Evolutionary conservation across 2,888 invertebrate species (phyloP).

Genomic region (Euzophera pinguis): DNA sequence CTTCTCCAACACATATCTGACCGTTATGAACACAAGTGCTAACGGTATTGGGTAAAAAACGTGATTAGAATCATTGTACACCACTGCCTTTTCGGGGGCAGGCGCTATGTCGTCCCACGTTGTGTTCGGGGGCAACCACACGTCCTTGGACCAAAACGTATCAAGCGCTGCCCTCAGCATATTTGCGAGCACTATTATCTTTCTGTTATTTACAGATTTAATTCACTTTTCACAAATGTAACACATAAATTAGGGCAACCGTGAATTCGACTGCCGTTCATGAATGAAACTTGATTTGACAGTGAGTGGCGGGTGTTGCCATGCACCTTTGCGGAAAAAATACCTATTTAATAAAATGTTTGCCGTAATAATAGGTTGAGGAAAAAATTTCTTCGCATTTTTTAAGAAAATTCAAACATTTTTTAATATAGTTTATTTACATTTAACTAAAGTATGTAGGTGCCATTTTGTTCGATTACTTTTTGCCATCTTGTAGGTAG

Average conservation of each 20-base stretch:
- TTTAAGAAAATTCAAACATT: too few relatives aligned
- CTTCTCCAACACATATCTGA: constrained; percentile 92
- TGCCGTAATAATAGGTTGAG: too few relatives aligned
- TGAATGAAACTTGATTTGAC: constrained; percentile 9
- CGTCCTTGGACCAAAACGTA: constrained; percentile 88
- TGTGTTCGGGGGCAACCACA: constrained; percentile 96
- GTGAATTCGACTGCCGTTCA: constrained; percentile 8
- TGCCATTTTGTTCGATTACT: too few relatives aligned
- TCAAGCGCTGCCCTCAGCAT: constrained; percentile 69
- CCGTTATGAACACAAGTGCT: constrained; percentile 87
- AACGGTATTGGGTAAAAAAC: constrained; percentile 90
- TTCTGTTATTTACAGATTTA: background rate
- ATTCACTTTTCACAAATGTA: constrained; percentile 14
- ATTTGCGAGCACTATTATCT: constrained; percentile 25
- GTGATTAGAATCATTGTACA: constrained; percentile 89
- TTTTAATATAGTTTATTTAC: too few relatives aligned
- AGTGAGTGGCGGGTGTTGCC: background rate
- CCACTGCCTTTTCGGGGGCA: constrained; percentile 84
- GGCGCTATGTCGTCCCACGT: constrained; percentile 94
- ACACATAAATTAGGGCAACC: constrained; percentile 9
- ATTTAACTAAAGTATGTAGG: too few relatives aligned
- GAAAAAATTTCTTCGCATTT: too few relatives aligned
- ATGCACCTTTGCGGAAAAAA: background rate
- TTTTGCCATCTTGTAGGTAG: too few relatives aligned
- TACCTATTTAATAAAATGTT: background rate